phyloP scores from a whole-genome alignment of 2,888 invertebrate species.

The Plebejus anna region DNA sequence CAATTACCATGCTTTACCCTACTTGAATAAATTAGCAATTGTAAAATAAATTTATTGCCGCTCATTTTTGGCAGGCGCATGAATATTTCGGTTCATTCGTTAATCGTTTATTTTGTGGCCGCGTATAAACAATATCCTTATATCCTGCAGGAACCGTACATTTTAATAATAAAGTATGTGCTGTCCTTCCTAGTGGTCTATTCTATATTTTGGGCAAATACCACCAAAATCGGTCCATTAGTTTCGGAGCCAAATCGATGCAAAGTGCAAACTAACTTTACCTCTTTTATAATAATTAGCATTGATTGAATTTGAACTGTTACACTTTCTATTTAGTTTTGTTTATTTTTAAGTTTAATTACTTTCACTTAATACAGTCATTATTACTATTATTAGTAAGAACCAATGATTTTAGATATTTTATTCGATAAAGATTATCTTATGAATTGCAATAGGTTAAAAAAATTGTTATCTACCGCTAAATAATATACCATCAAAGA shows the following conservation, averaged over 20 bases:
- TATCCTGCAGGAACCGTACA: too few species aligned
- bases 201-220: too few species aligned
- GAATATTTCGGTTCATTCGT: conserved; percentile 33
- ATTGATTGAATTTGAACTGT: neutral
- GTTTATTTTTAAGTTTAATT: neutral
- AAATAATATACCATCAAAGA: too few species aligned
- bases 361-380: conserved; percentile 1
- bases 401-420: neutral
- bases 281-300: too few species aligned
- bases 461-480: too few species aligned
- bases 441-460: too few species aligned
- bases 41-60: conserved; percentile 37
- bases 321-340: conserved; percentile 9
- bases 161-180: too few species aligned
- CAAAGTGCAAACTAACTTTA: too few species aligned
- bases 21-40: conserved; percentile 39
- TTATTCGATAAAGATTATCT: neutral
- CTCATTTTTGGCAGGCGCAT: conserved; percentile 37
- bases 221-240: too few species aligned
- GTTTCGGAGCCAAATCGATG: too few species aligned
- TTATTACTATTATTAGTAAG: neutral
- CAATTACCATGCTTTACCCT: conserved; percentile 33
- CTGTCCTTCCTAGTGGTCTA: too few species aligned
- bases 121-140: too few species aligned
- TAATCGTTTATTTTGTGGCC: neutral